phyloP scores from a whole-genome alignment of 2,113 vertebrate species.

The Nyctibius bracteatus region DNA sequence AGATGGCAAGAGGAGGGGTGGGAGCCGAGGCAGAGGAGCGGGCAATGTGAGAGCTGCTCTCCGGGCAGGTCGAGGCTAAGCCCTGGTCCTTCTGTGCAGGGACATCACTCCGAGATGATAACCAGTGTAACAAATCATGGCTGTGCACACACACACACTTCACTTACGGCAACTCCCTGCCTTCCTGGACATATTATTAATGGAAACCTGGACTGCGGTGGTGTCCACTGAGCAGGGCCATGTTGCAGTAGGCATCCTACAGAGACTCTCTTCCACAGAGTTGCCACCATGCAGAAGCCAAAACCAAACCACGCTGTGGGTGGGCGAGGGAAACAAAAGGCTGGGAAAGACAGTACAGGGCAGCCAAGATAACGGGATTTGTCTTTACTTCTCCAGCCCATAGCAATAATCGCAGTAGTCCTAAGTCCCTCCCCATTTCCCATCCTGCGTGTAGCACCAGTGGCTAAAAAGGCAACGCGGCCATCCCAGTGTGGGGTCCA shows the following conservation, averaged over 20 bases:
- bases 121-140: background rate
- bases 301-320: background rate
- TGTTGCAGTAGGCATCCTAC: background rate
- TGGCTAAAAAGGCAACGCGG: background rate
- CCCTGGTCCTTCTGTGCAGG: background rate
- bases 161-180: background rate
- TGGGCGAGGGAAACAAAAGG: background rate
- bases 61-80: background rate
- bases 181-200: background rate
- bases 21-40: background rate
- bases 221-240: background rate
- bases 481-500: background rate
- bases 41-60: background rate
- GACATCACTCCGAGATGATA: accelerated
- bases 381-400: background rate
- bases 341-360: background rate
- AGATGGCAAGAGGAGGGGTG: background rate
- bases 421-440: background rate
- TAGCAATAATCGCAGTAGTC: background rate
- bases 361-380: background rate
- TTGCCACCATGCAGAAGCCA: background rate
- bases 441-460: background rate
- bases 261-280: background rate
- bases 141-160: background rate
- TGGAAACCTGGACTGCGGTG: background rate